Evolutionary conservation across 2,797 vertebrate species (phyloP), one percentile per base, ranked within the genome.

Genomic region (Eurystomus glaucurus): DNA sequence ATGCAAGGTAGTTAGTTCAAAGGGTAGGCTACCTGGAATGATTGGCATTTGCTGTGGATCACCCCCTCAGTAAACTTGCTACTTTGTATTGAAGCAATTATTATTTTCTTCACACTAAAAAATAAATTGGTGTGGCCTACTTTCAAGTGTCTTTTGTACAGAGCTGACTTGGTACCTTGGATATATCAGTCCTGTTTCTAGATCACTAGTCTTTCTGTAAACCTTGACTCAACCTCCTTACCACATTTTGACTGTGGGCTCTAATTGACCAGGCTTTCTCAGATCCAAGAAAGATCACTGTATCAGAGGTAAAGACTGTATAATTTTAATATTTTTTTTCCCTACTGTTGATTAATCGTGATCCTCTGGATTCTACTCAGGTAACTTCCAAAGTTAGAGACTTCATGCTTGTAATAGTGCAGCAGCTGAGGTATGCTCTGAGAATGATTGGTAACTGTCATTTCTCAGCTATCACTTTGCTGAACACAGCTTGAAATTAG

Each of bases 401-500:
- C 13, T 66, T 75, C 5, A 4, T 70, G 31, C 48, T 75, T 89
- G 25, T 68, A 48, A 41, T 64, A 64, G 39, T 28, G 45, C n/a
- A 51, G 69, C 28, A 70, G 51, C 35, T 57, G 41, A 65, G 48
- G 39, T 77, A 14, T 43, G 18, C 19, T 69, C 79, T 70, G 55
- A 76, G 78, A 37, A 48, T 31, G 28, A 50, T 17, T n/a, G 45
- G 61, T 80, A 54, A 12, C 20, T 48, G 37, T 77, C n/a, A 46
- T 55, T 82, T 78, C 37, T 85, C 35, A 79, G 76, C 28, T 82
- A 10, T 43, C 3, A 0, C 69, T 85, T 88, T 62, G 31, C 75
- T 95, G 71, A 88, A n/a, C 46, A 57, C 79, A 88, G 62, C 50
- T 80, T 88, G 88, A 90, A 86, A 83, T 88, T 58, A 90, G 57